A percentile compares a stretch with the other conserved stretches of the same genome.
Conservation (phyloP, 2,888 invertebrate species). For the Orthonevra nobilis region DNA sequence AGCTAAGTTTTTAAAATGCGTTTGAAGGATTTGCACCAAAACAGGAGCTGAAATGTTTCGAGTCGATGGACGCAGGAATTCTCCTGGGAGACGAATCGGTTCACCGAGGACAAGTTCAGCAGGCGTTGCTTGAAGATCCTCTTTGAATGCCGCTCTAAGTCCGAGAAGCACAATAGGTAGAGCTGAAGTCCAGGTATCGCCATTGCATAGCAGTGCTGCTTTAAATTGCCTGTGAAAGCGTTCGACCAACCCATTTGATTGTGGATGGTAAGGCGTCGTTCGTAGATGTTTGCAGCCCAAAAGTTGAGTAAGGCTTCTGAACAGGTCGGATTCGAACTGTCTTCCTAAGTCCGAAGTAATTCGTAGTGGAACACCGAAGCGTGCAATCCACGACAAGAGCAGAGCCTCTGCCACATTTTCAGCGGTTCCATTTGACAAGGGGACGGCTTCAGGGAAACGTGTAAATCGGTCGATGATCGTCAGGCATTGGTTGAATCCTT, state of each 20-base stretch:
- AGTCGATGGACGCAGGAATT: slow-evolving; percentile 4
- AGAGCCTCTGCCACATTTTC: too few relatives aligned
- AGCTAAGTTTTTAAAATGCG: neutral
- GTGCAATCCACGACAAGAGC: too few relatives aligned
- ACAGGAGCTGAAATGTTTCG: neutral
- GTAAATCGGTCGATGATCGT: slow-evolving; percentile 33
- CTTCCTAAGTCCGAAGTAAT: too few relatives aligned
- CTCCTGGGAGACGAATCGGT: neutral
- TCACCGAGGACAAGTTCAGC: slow-evolving; percentile 26
- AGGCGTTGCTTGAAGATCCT: slow-evolving; percentile 25
- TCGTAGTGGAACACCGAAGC: too few relatives aligned
- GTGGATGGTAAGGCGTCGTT: slow-evolving; percentile 35
- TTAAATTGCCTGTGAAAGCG: slow-evolving; percentile 55
- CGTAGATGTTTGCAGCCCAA: slow-evolving; percentile 39
- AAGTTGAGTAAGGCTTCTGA: too few relatives aligned
- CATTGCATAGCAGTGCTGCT: slow-evolving; percentile 57
- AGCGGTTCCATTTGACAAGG: slow-evolving; percentile 38
- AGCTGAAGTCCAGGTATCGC: slow-evolving; percentile 30
- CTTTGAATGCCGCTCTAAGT: slow-evolving; percentile 32
- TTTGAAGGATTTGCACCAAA: neutral
- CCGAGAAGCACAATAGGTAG: slow-evolving; percentile 31
- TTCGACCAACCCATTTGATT: slow-evolving; percentile 78
- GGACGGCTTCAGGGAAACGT: slow-evolving; percentile 18
- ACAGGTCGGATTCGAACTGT: too few relatives aligned
- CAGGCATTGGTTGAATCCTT: slow-evolving; percentile 26